Conservation (phyloP, 2,113 vertebrate genomes). For the Ahaetulla prasina region DNA sequence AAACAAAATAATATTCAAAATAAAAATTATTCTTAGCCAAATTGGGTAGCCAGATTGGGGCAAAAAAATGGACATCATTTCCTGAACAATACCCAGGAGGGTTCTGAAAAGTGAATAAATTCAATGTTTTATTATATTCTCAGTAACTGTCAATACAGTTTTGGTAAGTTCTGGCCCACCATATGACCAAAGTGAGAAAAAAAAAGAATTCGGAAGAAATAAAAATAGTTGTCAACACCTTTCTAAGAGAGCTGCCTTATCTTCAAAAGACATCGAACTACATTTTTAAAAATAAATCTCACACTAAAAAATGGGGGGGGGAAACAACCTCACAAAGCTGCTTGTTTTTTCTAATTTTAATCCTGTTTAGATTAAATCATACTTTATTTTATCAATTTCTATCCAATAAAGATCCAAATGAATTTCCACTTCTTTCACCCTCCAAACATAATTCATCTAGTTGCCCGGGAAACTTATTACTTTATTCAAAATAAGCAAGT, state of each 20-base stretch:
- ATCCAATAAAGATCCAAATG: not conserved
- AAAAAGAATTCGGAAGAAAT: not conserved
- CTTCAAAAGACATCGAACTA: not conserved
- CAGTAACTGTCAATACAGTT: not conserved
- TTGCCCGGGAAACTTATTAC: not conserved
- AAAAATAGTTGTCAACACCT: not conserved
- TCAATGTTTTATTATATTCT: not conserved
- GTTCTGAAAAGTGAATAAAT: not conserved
- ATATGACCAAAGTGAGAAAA: not conserved
- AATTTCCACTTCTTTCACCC: constrained; percentile 13
- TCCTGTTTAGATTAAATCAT: not conserved
- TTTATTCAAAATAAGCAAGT: not conserved
- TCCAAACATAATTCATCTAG: not conserved
- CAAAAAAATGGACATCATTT: not conserved
- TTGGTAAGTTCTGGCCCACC: not conserved
- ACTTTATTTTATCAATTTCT: not conserved
- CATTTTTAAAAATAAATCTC: not conserved
- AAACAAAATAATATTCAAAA: not conserved
- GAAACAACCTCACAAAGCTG: not conserved
- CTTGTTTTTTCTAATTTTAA: not conserved
- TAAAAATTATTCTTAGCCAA: too few species aligned
- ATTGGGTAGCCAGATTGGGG: not conserved
- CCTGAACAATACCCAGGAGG: not conserved
- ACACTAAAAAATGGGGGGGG: not conserved
- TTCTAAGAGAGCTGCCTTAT: not conserved